A percentile compares a stretch with the other conserved stretches of the same genome.
These are phyloP conservation scores for Xestia rhomboidea DNA, from an alignment of 2,888 invertebrate species.

Conservation along the genomic window DNA sequence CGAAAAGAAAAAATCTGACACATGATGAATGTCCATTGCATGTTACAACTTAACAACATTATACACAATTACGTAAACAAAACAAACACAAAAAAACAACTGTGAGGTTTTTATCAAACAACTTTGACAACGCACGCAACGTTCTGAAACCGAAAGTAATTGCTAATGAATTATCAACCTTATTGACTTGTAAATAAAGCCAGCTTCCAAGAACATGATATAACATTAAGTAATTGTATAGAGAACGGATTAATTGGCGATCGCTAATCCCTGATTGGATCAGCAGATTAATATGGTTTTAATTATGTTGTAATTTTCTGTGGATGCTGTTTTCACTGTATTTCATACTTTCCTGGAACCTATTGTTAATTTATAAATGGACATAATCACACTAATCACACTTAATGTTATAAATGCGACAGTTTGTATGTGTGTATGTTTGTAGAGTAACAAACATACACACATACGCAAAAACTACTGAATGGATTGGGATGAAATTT, in stretches of 20 bases:
- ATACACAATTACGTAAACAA: conserved; percentile 66
- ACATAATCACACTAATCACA: background rate
- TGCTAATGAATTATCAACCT: conserved; percentile 54
- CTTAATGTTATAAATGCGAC: too few species aligned
- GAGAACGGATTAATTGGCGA: conserved; percentile 60
- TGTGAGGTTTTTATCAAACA: conserved; percentile 53
- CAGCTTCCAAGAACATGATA: conserved; percentile 53
- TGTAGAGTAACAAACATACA: too few species aligned
- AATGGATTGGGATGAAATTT: too few species aligned
- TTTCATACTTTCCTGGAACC: conserved; percentile 51
- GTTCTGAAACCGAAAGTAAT: conserved; percentile 64
- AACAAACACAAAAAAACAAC: conserved; percentile 49
- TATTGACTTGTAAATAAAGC: conserved; percentile 57
- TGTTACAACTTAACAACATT: conserved; percentile 54
- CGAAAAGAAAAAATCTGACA: conserved; percentile 13
- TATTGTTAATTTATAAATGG: conserved; percentile 43
- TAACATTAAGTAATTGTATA: conserved; percentile 56
- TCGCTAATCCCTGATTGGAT: conserved; percentile 56
- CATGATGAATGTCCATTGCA: conserved; percentile 43
- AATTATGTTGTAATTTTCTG: conserved; percentile 56
- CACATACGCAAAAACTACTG: too few species aligned
- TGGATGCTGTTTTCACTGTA: conserved; percentile 59
- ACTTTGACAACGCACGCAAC: conserved; percentile 63
- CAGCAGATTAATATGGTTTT: conserved; percentile 58
- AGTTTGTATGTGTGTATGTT: too few species aligned